Evolutionary conservation across 2,113 vertebrate species (phyloP).

Genomic region (Myotis lucifugus): DNA sequence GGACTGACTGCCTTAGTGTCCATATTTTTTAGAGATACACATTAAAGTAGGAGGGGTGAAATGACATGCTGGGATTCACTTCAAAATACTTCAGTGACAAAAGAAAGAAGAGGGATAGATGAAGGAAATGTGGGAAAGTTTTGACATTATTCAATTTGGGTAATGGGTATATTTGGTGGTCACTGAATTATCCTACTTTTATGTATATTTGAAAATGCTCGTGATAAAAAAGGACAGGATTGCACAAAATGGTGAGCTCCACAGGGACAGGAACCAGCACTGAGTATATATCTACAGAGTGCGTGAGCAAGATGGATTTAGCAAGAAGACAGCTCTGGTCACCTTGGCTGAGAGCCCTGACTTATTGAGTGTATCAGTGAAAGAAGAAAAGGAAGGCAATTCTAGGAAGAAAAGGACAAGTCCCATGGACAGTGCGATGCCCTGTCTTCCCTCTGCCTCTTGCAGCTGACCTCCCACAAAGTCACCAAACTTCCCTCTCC

Average conservation of each 20-base stretch:
- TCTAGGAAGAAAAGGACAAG: neutral
- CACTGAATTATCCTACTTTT: neutral
- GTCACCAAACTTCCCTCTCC: neutral
- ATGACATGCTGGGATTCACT: neutral
- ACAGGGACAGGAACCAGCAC: neutral
- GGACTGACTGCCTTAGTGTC: neutral
- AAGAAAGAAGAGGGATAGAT: neutral
- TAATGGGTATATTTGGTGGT: neutral
- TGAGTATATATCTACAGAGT: neutral
- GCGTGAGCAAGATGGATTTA: fast-evolving
- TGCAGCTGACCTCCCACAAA: neutral
- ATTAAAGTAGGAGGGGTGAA: neutral
- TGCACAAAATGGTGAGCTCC: neutral
- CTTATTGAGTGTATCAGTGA: neutral
- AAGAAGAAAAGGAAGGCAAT: neutral
- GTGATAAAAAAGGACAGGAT: neutral
- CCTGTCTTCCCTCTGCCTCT: neutral
- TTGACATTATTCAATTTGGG: neutral
- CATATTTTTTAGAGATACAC: neutral
- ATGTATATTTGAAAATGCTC: neutral
- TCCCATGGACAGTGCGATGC: fast-evolving
- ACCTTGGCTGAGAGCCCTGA: neutral
- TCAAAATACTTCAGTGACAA: neutral
- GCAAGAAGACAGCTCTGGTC: neutral
- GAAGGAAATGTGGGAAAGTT: neutral